phyloP scores from a whole-genome alignment of 2,797 vertebrate genomes.

The Lutjanus argentimaculatus region DNA sequence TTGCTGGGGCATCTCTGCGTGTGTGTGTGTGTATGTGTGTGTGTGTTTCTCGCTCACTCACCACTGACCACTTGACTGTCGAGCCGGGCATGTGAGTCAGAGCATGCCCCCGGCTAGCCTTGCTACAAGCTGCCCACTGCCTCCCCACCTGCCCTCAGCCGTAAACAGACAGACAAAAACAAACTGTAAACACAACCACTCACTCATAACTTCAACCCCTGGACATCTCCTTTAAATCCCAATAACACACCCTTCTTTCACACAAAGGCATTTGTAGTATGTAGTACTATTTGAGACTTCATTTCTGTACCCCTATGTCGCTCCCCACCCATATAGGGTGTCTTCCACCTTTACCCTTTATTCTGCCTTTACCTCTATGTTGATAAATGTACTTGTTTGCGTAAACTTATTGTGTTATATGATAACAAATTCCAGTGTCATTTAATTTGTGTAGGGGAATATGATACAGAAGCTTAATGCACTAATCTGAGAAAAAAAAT shows the following conservation, averaged over 20 bases:
- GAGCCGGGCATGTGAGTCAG: conserved; percentile 70
- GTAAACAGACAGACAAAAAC: conserved; percentile 14
- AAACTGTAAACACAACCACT: neutral
- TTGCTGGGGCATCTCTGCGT: conserved; percentile 27
- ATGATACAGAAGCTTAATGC: no score
- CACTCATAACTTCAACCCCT: neutral
- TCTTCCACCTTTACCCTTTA: no score
- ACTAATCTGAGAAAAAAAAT: no score
- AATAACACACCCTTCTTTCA: conserved; percentile 18
- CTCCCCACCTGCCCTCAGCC: conserved; percentile 47
- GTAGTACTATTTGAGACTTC: no score
- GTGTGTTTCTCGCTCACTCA: neutral
- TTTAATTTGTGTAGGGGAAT: no score
- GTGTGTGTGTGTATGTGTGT: conserved; percentile 24
- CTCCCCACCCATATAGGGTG: no score
- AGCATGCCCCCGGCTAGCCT: conserved; percentile 47
- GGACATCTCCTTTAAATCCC: conserved; percentile 11
- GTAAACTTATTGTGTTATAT: no score
- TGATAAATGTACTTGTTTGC: no score
- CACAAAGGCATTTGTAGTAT: neutral
- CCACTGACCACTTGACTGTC: conserved; percentile 69
- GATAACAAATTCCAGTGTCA: no score
- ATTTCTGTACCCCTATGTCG: no score
- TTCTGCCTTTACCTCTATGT: no score
- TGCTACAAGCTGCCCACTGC: conserved; percentile 39